phyloP scores from a whole-genome alignment of 2,113 vertebrate species.

The Silurus asotus region DNA sequence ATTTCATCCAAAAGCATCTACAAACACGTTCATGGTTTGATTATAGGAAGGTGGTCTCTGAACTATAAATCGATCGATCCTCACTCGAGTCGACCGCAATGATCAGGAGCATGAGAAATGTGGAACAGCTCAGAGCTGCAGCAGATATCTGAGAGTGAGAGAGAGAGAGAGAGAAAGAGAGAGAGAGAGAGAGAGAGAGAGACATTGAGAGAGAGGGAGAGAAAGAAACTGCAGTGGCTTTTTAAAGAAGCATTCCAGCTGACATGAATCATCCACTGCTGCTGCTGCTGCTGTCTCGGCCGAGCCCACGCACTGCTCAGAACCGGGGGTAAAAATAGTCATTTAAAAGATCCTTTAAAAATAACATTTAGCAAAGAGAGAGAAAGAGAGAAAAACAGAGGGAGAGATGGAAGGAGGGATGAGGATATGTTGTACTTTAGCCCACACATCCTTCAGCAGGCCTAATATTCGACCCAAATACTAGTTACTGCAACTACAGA shows the following conservation, averaged over 20 bases:
- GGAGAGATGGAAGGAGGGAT: background rate
- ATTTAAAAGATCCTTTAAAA: constrained; percentile 63
- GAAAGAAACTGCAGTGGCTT: constrained; percentile 38
- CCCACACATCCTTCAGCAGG: constrained; percentile 55
- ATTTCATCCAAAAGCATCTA: background rate
- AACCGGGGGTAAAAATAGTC: constrained; percentile 70
- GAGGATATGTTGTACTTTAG: constrained; percentile 44
- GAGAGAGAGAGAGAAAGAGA: background rate
- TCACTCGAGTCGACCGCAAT: background rate
- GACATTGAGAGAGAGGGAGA: background rate
- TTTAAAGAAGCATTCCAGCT: constrained; percentile 61
- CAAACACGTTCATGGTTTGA: background rate
- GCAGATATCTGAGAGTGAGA: background rate
- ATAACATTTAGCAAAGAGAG: constrained; percentile 54
- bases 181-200: constrained; percentile 1
- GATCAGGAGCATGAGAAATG: background rate
- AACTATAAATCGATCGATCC: background rate
- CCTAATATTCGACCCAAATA: constrained; percentile 46
- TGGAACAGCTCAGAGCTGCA: constrained; percentile 5
- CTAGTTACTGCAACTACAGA: constrained; percentile 22
- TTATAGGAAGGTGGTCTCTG: background rate
- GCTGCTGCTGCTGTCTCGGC: constrained; percentile 59
- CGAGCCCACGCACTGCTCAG: constrained; percentile 64
- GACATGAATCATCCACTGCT: constrained; percentile 64
- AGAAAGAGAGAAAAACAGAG: constrained; percentile 28